Base-by-base conservation (phyloP, 2,113 vertebrate genomes). In the Ciconia maguari region DNA sequence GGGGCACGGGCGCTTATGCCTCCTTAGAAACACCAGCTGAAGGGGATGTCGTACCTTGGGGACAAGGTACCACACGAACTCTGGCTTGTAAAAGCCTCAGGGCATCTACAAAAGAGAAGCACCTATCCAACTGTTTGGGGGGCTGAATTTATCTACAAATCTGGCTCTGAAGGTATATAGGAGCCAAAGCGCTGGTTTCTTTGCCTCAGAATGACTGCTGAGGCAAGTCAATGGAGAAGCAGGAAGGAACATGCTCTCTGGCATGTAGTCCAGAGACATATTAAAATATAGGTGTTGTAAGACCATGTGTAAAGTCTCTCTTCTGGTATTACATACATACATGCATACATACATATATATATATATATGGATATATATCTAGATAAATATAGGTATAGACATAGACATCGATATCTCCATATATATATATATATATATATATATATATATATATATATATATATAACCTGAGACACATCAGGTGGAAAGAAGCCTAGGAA, bases 1-100 rank as follows among this genome's bases (percentile, higher is more conserved):
- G 13, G 6, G 15, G 15, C 27, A 83, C n/a, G 6, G 52, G 22
- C 61, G 29, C 17, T 87, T 52, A 17, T 61, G 6, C 7, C 25
- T 84, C 8, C 24, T 55, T 69, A 85, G 69, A 78, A 75, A 87
- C 15, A 36, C 20, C 42, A 54, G 11, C 41, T 85, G 74, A 83
- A n/a, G 13, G 25, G 10, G 4, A 26, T 13, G 10, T 27, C 1
- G 48, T 22, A 38, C 10, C 22, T 38, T 17, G 16, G 42, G 25
- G 16, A 41, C 42, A 78, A 38, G 36, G 36, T 26, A 75, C 7
- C 6, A 5, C 0, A 0, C 25, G 19, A 66, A 41, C 12, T 51
- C 36, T 49, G 14, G 8, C 42, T 71, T 82, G 30, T 41, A 30
- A 82, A 71, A 66, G 16, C 34, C 46, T 41, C 14, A 7, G 42